Evolutionary conservation across 2,797 vertebrate species (phyloP), one percentile per base, ranked within the genome.

Genomic region (Cossypha niveicapilla): DNA sequence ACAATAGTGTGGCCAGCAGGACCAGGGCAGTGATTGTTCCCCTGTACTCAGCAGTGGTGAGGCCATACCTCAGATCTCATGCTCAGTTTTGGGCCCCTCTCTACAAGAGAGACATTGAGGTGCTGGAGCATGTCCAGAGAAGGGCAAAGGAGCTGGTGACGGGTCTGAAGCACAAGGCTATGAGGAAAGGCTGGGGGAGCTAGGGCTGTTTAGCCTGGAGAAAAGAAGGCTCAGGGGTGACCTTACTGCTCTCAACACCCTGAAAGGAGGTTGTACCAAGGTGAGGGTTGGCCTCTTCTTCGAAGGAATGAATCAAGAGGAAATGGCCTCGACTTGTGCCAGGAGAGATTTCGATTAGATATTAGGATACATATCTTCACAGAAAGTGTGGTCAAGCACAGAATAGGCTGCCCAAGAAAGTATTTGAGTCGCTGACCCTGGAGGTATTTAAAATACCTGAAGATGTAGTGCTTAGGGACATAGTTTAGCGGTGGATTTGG

Each of bases 71-170:
- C 3, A 3, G 25, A 34, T 22, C 6, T 14, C 1, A 10, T 10
- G 7, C 3, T 22, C 61, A 16, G 18, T 6, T 53, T 44, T 27
- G 25, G 24, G 8, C 2, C 5, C 2, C 34, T 34, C 34, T 1
- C 30, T 27, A 4, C 18, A 6, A 23, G 30, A 53, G 3, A 14
- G 32, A 32, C 16, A 57, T 0, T 17, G 66, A 37, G 27, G 22
- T 8, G 45, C 9, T 67, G 47, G 18, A 47, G 22, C 0, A 0
- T 23, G 34, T 28, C 18, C 70, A 54, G 54, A 42, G 34, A 35
- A 67, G 9, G 35, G 8, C 5, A 25, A 2, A 0, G 4, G n/a
- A 72, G 30, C 39, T 42, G 30, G 7, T 0, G 30, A 45, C 24
- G 9, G 5, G 22, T 42, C n/a, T 54, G 22, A 47, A 48, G 54